A percentile compares a stretch with the other conserved stretches of the same genome.
Conservation (phyloP, 2,113 vertebrate genomes). For the Calidris pygmaea region DNA sequence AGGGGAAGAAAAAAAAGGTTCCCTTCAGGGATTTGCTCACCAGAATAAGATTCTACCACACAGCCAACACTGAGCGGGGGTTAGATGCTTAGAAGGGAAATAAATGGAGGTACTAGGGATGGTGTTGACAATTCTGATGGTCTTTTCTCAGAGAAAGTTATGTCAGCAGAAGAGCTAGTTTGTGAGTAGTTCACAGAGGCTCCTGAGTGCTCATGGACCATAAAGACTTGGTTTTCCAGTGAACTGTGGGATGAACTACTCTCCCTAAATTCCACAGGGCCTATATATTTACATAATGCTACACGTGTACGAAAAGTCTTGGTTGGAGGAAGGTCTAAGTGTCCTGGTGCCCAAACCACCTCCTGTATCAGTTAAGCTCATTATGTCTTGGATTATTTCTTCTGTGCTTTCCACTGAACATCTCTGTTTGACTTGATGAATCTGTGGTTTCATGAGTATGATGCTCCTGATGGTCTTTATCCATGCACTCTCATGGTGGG, state of each 20-base stretch:
- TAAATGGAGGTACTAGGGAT: background rate
- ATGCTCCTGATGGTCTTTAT: background rate
- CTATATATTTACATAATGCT: background rate
- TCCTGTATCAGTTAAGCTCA: background rate
- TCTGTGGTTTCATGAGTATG: background rate
- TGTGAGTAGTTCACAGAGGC: background rate
- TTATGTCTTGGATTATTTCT: background rate
- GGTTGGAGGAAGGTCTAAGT: background rate
- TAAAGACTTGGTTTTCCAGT: background rate
- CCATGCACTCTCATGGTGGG: too few species aligned
- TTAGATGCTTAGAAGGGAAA: background rate
- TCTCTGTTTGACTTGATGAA: background rate
- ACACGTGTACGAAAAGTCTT: rapidly evolving
- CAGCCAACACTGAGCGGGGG: background rate
- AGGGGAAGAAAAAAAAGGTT: background rate
- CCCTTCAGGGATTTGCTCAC: background rate
- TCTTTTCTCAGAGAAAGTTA: background rate
- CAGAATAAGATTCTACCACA: background rate
- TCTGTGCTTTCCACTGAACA: background rate
- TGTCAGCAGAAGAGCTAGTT: background rate
- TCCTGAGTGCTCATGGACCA: background rate
- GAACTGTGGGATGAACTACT: background rate
- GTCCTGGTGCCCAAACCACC: background rate
- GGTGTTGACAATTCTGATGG: background rate
- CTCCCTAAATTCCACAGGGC: background rate